A percentile compares a stretch with the other conserved stretches of the same genome.
Conservation (phyloP, 2,888 invertebrate species). For the Hypsopygia costalis region DNA sequence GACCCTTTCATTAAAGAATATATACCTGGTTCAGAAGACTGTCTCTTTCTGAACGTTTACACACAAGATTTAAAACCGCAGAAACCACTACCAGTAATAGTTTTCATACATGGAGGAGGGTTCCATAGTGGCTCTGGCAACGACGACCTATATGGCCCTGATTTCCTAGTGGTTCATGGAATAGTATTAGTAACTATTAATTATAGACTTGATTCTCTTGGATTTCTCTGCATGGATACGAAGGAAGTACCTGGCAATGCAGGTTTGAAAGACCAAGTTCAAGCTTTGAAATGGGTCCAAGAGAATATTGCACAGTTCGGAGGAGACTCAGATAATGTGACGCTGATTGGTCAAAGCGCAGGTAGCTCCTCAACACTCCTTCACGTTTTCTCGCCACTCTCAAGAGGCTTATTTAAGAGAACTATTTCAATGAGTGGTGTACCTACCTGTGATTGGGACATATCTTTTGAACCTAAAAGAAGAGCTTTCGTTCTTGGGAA, state of each 20-base stretch:
- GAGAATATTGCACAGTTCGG: slow-evolving; percentile 41
- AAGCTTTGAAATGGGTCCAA: slow-evolving; percentile 42
- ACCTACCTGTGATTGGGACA: slow-evolving; percentile 40
- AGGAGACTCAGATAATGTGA: slow-evolving; percentile 39
- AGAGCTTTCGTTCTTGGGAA: slow-evolving; percentile 43
- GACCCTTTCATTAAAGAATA: slow-evolving; percentile 30
- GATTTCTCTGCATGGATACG: slow-evolving; percentile 76
- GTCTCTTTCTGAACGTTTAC: slow-evolving; percentile 50
- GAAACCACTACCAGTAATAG: slow-evolving; percentile 39
- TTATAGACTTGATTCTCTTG: slow-evolving; percentile 73
- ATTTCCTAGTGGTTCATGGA: slow-evolving; percentile 72
- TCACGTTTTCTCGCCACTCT: slow-evolving; percentile 47
- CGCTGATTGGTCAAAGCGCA: slow-evolving; percentile 47
- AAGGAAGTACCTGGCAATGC: slow-evolving; percentile 81
- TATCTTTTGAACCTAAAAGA: slow-evolving; percentile 28
- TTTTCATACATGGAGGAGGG: slow-evolving; percentile 51
- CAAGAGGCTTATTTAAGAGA: slow-evolving; percentile 45
- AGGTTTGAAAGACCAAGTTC: slow-evolving; percentile 64
- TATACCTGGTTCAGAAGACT: slow-evolving; percentile 38
- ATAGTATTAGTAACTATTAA: slow-evolving; percentile 79
- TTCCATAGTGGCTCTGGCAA: slow-evolving; percentile 50
- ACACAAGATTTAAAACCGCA: slow-evolving; percentile 28
- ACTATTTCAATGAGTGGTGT: slow-evolving; percentile 49
- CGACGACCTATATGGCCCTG: slow-evolving; percentile 71
- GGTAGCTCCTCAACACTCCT: slow-evolving; percentile 36